phyloP scores from a whole-genome alignment of 2,113 vertebrate species.

The Sylvia atricapilla region DNA sequence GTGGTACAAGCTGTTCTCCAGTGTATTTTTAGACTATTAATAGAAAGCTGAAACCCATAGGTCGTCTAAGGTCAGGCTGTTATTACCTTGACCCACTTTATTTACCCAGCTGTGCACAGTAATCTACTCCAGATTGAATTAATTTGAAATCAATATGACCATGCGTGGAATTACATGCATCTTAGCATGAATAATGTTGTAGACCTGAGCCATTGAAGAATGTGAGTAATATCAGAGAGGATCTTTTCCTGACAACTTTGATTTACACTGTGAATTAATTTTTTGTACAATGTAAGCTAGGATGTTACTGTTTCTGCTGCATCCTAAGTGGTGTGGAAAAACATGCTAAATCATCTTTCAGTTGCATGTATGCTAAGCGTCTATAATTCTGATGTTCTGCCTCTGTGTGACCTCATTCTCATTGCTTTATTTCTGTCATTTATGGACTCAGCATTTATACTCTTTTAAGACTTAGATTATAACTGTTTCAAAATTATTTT shows the following conservation, averaged over 20 bases:
- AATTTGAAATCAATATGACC: not conserved
- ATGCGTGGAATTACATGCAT: not conserved
- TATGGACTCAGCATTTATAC: not conserved
- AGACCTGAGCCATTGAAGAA: not conserved
- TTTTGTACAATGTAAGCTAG: not conserved
- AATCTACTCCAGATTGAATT: not conserved
- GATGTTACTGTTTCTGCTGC: not conserved
- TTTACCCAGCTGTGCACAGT: not conserved
- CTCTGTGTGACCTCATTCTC: not conserved
- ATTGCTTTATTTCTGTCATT: not conserved
- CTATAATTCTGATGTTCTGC: not conserved
- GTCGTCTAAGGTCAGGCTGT: not conserved
- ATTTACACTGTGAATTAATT: not conserved
- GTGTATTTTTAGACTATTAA: not conserved
- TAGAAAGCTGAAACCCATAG: not conserved
- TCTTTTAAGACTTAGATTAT: not conserved
- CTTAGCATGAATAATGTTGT: not conserved
- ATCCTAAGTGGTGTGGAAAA: not conserved
- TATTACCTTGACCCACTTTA: conserved; percentile 9
- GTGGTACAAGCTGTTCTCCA: not conserved
- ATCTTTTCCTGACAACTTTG: not conserved
- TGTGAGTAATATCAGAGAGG: not conserved
- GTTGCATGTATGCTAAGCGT: not conserved
- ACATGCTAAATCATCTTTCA: not conserved
- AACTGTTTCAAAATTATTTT: not conserved